Evolutionary conservation across 1,140 invertebrate species (phyloP).

Genomic region (Chironomus tepperi): DNA sequence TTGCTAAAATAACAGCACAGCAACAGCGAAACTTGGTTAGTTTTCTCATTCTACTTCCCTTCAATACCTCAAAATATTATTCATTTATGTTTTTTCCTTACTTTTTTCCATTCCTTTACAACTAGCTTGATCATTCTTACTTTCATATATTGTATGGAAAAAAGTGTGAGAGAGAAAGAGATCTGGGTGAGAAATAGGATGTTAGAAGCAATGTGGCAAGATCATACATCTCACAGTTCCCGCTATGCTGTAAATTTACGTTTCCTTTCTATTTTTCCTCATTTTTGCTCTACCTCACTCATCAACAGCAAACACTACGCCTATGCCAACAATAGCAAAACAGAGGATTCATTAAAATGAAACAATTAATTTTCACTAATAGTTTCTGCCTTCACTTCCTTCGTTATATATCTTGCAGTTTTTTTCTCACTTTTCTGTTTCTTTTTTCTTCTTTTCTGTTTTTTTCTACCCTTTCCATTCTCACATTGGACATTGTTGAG

Average conservation of each 20-base stretch:
- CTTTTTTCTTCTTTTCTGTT: neutral
- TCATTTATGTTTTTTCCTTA: neutral
- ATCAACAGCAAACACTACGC: neutral
- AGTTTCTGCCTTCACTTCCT: neutral
- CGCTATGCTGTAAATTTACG: neutral
- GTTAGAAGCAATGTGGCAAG: neutral
- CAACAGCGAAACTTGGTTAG: neutral
- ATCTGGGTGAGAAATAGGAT: neutral
- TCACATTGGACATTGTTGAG: neutral
- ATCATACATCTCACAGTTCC: neutral
- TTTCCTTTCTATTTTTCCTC: conserved; percentile 2
- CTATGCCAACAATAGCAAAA: neutral
- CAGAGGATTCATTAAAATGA: conserved; percentile 19
- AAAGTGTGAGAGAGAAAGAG: too few species aligned
- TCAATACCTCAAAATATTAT: neutral
- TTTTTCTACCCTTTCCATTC: neutral
- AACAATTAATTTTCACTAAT: conserved; percentile 24
- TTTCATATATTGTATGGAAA: neutral
- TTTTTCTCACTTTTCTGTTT: neutral
- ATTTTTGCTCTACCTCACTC: neutral
- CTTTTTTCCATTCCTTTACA: neutral
- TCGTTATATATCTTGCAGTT: neutral
- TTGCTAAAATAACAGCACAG: neutral
- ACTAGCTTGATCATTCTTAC: neutral
- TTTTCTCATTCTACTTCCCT: neutral